phyloP scores from a whole-genome alignment of 2,888 invertebrate genomes.

The Tethea ocularis region DNA sequence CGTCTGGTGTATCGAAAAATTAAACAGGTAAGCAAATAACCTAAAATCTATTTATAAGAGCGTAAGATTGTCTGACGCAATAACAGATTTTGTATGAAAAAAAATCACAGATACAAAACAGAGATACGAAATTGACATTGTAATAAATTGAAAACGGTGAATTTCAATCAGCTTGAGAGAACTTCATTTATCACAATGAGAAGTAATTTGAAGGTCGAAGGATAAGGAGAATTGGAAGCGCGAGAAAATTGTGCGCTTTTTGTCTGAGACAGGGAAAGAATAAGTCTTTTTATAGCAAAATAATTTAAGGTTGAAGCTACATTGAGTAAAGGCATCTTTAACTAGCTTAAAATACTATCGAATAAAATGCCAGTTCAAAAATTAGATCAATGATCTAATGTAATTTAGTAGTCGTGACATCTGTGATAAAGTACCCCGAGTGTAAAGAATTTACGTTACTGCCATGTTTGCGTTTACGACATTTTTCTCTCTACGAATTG shows the following conservation, averaged over 20 bases:
- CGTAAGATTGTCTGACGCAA: background rate
- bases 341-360: background rate
- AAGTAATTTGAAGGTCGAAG: slow-evolving; percentile 9
- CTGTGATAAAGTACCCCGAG: too few species aligned
- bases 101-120: background rate
- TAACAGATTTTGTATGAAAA: background rate
- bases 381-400: too few species aligned
- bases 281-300: slow-evolving; percentile 3
- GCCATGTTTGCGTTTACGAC: too few species aligned
- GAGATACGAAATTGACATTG: background rate
- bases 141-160: slow-evolving; percentile 9
- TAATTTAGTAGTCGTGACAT: too few species aligned
- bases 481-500: too few species aligned
- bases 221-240: slow-evolving; percentile 2
- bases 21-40: too few species aligned
- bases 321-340: background rate
- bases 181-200: slow-evolving; percentile 9
- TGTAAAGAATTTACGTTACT: too few species aligned
- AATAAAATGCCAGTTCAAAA: too few species aligned
- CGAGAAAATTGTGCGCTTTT: slow-evolving; percentile 9
- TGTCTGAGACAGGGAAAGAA: slow-evolving; percentile 5
- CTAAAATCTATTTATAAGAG: too few species aligned
- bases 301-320: background rate
- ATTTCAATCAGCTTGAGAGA: slow-evolving; percentile 4
- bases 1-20: too few species aligned